These are phyloP conservation scores for Drosophila robusta DNA, from an alignment of 2,888 invertebrate genomes.

Conservation along the genomic window DNA sequence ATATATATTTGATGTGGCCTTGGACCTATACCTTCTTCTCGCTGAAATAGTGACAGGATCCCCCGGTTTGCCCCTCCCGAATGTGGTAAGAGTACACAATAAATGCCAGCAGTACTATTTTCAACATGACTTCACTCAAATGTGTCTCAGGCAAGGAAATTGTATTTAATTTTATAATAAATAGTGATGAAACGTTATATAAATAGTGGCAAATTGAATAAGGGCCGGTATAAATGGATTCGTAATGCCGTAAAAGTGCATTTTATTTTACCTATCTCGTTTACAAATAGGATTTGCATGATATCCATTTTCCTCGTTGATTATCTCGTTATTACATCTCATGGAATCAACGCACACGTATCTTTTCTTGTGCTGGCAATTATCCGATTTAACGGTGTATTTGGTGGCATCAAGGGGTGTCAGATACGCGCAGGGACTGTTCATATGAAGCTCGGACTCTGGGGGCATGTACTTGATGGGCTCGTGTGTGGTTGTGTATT, in stretches of 20 bases:
- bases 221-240: slow-evolving; percentile 5
- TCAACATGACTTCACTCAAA: slow-evolving; percentile 7
- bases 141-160: neutral
- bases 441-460: neutral
- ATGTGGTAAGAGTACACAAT: slow-evolving; percentile 3
- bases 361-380: neutral
- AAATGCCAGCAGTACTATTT: neutral
- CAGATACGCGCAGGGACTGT: neutral
- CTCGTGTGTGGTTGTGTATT: neutral
- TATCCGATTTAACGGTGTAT: neutral
- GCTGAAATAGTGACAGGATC: slow-evolving; percentile 47
- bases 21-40: slow-evolving; percentile 12
- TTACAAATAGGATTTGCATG: neutral
- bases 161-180: neutral
- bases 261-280: neutral
- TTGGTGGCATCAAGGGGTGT: too few species aligned
- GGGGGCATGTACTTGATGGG: neutral
- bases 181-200: neutral
- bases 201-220: slow-evolving; percentile 1
- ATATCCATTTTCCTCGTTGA: neutral
- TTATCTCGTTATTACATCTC: neutral
- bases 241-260: neutral
- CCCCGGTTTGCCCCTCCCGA: neutral
- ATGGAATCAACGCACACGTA: neutral
- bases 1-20: too few species aligned